Evolutionary conservation across 2,113 vertebrate species (phyloP).

Genomic region (Sigmodon hispidus): DNA sequence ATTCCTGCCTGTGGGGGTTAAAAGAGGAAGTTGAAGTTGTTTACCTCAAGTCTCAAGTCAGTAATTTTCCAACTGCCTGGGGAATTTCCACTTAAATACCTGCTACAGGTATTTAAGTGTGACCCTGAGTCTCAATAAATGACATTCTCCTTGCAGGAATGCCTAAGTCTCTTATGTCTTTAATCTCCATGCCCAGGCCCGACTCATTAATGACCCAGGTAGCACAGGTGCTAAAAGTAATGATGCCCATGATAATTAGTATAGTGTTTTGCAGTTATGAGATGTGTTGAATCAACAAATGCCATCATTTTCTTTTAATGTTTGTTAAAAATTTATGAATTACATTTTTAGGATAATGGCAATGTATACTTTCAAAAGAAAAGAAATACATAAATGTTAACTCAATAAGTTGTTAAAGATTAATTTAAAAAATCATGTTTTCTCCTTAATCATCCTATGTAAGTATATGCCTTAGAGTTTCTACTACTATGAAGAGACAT

Average conservation of each 20-base stretch:
- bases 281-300: not conserved
- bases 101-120: no score
- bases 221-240: no score
- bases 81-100: no score
- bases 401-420: not conserved
- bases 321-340: slow-evolving; percentile 9
- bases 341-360: not conserved
- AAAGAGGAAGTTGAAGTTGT: no score
- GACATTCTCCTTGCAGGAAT: no score
- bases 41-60: no score
- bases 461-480: not conserved
- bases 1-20: no score
- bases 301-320: slow-evolving; percentile 1
- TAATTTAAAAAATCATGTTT: slow-evolving; percentile 29
- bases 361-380: slow-evolving; percentile 41
- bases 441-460: not conserved
- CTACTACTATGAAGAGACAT: not conserved
- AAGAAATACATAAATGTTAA: slow-evolving; percentile 36
- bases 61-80: no score
- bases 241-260: not conserved
- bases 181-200: no score
- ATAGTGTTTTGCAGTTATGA: slow-evolving; percentile 22
- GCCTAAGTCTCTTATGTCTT: no score
- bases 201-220: no score
- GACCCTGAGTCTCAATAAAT: no score